phyloP scores from a whole-genome alignment of 2,888 invertebrate genomes.

The Pyrgus malvae region DNA sequence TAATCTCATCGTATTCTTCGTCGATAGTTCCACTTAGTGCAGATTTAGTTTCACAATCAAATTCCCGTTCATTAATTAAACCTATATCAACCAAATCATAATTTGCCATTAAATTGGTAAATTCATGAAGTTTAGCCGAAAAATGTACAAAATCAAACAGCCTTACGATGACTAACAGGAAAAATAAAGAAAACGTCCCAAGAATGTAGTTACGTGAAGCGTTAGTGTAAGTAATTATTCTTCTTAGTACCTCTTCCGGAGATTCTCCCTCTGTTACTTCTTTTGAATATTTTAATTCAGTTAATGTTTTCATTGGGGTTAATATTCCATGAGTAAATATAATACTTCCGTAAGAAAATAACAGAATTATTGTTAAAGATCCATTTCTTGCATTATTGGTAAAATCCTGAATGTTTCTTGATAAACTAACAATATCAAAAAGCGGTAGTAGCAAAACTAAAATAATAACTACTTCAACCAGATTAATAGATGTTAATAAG shows the following conservation, averaged over 20 bases:
- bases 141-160: constrained; percentile 56
- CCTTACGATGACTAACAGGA: constrained; percentile 51
- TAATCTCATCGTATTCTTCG: constrained; percentile 28
- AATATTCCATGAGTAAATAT: constrained; percentile 50
- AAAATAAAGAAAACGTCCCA: constrained; percentile 59
- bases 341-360: constrained; percentile 39
- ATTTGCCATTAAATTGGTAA: constrained; percentile 58
- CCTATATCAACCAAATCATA: constrained; percentile 56
- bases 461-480: constrained; percentile 55
- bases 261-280: constrained; percentile 34
- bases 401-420: constrained; percentile 43
- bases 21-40: constrained; percentile 36
- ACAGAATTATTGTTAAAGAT: constrained; percentile 23
- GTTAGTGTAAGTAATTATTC: constrained; percentile 50
- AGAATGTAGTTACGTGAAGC: constrained; percentile 61
- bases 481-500: constrained; percentile 37
- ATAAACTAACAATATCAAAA: constrained; percentile 46
- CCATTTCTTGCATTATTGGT: constrained; percentile 28
- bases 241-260: constrained; percentile 44
- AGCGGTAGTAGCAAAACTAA: constrained; percentile 49
- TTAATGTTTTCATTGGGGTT: constrained; percentile 49
- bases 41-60: constrained; percentile 27
- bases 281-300: constrained; percentile 36
- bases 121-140: constrained; percentile 63
- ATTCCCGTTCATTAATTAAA: constrained; percentile 35